These are phyloP conservation scores for Atherix ibis DNA, from an alignment of 2,888 invertebrate genomes.

Conservation along the genomic window DNA sequence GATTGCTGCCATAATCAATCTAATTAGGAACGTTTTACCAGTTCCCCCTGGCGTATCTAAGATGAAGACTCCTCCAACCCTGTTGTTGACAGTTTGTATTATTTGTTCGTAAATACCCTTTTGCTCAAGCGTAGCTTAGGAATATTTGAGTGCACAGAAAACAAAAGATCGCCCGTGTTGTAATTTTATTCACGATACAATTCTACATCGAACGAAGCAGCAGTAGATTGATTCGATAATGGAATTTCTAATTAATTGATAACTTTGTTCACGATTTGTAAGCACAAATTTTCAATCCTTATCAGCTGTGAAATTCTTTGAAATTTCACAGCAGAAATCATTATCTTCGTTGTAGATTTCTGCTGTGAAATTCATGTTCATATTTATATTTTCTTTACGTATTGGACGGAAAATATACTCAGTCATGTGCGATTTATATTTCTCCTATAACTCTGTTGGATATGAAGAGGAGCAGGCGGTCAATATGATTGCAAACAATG, in stretches of 20 bases:
- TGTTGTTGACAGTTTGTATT: slow-evolving; percentile 6
- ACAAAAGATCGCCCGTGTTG: slow-evolving; percentile 12
- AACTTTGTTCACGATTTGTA: slow-evolving; percentile 11
- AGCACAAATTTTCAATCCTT: slow-evolving; percentile 9
- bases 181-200: slow-evolving; percentile 15
- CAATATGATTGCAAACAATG: too few relatives aligned
- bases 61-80: slow-evolving; percentile 7
- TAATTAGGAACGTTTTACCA: slow-evolving; percentile 9
- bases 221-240: slow-evolving; percentile 15
- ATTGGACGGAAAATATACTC: slow-evolving; percentile 8
- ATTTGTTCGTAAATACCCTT: slow-evolving; percentile 3
- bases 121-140: slow-evolving; percentile 7
- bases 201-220: slow-evolving; percentile 14
- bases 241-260: slow-evolving; percentile 15
- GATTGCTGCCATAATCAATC: slow-evolving; percentile 20
- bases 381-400: not conserved
- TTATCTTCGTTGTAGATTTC: too few relatives aligned
- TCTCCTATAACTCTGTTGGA: slow-evolving; percentile 10
- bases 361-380: slow-evolving; percentile 3
- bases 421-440: too few relatives aligned
- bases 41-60: slow-evolving; percentile 9
- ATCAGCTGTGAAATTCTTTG: slow-evolving; percentile 10
- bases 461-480: slow-evolving; percentile 10
- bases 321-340: slow-evolving; percentile 6
- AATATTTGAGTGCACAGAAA: slow-evolving; percentile 9